Evolutionary conservation across 1,140 invertebrate species (phyloP), one percentile per base, ranked within the genome.

Genomic region (Eurosta solidaginis): DNA sequence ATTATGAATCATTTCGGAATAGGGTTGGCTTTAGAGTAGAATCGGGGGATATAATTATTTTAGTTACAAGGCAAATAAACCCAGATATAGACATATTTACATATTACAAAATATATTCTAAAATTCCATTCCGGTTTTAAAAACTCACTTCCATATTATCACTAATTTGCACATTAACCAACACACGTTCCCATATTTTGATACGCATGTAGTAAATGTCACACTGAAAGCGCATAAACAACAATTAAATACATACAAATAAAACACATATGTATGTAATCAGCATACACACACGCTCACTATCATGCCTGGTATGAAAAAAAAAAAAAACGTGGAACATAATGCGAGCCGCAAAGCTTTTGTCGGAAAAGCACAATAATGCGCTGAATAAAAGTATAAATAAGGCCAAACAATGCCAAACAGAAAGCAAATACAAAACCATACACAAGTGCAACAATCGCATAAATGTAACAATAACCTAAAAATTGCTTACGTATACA

Each of bases 391-490:
- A 22, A 68, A 68, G n/a, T 40, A 68, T 9, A 68, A 68, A 68
- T 68, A 68, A 42, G 5, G 0, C 9, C 59, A 42, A 68, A 40
- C 33, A 68, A 68, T 20, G 29, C 59, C 59, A 20, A 68, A 68
- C n/a, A 40, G n/a, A 40, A 42, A 40, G 59, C 17, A 40, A 68
- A 68, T 7, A 5, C 5, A 42, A 20, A 40, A n/a, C n/a, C n/a
- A 68, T 33, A 20, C 54, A 52, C 20, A 52, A 7, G 40, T n/a
- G n/a, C n/a, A n/a, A n/a, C 4, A 1, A 33, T 10, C 3, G 27
- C 54, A 59, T 14, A 40, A 68, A 20, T 68, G 59, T 40, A 68
- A 40, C 36, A 68, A 68, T 68, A 68, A 68, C 59, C 59, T 27
- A 68, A 20, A 42, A 42, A 68, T 68, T n/a, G n/a, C n/a, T n/a